Percentiles rank a stretch among this genome's conserved stretches.
phyloP scores from a whole-genome alignment of 1,140 invertebrate species.

The Onthophagus taurus region DNA sequence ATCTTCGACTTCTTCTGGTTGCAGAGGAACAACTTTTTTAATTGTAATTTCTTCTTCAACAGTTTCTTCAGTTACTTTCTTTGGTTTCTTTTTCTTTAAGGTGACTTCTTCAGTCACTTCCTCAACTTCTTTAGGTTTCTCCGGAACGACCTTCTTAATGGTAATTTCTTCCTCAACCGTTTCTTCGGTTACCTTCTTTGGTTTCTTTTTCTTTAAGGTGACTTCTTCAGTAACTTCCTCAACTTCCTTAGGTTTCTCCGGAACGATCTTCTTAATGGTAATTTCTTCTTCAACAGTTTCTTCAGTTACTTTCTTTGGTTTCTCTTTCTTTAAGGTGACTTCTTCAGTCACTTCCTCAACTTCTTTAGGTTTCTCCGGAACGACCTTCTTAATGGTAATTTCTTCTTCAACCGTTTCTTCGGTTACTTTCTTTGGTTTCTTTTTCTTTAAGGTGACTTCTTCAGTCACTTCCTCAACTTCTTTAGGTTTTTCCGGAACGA shows the following conservation, averaged over 20 bases:
- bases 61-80: constrained; percentile 15
- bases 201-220: constrained; percentile 20
- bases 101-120: constrained; percentile 5
- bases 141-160: constrained; percentile 59
- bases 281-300: constrained; percentile 18
- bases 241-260: constrained; percentile 18
- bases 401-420: constrained; percentile 14
- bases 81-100: constrained; percentile 14
- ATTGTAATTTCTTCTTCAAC: constrained; percentile 19
- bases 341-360: constrained; percentile 26
- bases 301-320: constrained; percentile 12
- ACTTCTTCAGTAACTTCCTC: constrained; percentile 26
- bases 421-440: constrained; percentile 16
- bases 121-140: constrained; percentile 10
- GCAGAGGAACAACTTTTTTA: constrained; percentile 13
- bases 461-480: constrained; percentile 15
- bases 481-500: constrained; percentile 26
- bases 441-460: constrained; percentile 3
- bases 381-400: constrained; percentile 25
- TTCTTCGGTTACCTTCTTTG: constrained; percentile 38
- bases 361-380: constrained; percentile 16
- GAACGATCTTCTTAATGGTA: constrained; percentile 23
- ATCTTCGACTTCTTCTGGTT: constrained; percentile 1
- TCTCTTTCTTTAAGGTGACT: constrained; percentile 18
- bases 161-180: constrained; percentile 59